Conservation (phyloP, 2,888 invertebrate genomes). For the Hyles lineata region DNA sequence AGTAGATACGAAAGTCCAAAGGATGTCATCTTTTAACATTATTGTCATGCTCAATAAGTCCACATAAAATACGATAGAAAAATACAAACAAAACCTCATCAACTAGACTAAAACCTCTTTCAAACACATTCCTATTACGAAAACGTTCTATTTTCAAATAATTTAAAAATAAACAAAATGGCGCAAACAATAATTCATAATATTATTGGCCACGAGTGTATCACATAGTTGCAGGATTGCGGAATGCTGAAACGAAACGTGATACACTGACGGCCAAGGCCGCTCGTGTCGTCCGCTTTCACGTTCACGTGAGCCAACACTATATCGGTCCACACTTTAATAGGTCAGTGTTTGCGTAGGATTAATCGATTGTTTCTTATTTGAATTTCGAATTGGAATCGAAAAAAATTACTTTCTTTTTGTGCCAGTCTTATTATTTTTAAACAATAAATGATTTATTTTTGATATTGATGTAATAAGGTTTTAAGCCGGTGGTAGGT, state of each 20-base stretch:
- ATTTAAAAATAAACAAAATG: neutral
- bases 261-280: conserved; percentile 46
- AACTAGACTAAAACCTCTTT: too few relatives aligned
- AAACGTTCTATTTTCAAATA: neutral
- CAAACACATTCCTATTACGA: too few relatives aligned
- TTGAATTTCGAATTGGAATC: neutral
- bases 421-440: too few relatives aligned
- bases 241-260: conserved; percentile 44
- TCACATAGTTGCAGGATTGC: conserved; percentile 38
- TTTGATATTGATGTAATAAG: too few relatives aligned
- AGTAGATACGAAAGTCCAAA: too few relatives aligned
- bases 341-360: conserved; percentile 25
- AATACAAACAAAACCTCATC: too few relatives aligned
- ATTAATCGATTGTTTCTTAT: neutral
- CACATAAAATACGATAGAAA: too few relatives aligned
- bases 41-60: too few relatives aligned
- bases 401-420: neutral
- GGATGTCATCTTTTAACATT: too few relatives aligned
- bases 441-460: too few relatives aligned
- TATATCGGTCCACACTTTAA: conserved; percentile 30
- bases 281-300: conserved; percentile 35
- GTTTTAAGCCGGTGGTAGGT: too few relatives aligned
- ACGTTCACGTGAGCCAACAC: conserved; percentile 47
- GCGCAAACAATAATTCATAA: neutral
- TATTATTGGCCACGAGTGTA: conserved; percentile 36